phyloP scores from a whole-genome alignment of 2,113 vertebrate genomes.

The Cyanocitta stelleri region DNA sequence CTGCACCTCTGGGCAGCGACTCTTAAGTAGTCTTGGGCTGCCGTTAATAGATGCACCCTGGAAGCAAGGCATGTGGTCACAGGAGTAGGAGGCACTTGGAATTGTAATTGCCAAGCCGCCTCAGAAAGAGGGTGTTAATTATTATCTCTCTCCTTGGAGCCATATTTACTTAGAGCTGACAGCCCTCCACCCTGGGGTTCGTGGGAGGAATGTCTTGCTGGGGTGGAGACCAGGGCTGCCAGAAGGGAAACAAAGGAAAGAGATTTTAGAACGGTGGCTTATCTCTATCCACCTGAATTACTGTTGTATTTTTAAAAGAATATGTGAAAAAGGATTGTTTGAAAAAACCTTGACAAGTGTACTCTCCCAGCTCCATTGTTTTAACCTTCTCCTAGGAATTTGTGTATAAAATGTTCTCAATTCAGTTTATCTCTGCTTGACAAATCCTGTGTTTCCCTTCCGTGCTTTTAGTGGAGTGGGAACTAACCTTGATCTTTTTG shows the following conservation, averaged over 20 bases:
- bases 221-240: background rate
- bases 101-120: background rate
- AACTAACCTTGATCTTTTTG: slow-evolving; percentile 32
- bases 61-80: background rate
- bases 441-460: slow-evolving; percentile 13
- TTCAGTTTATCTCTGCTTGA: slow-evolving; percentile 15
- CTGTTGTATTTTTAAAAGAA: slow-evolving; percentile 11
- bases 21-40: background rate
- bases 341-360: background rate
- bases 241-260: background rate
- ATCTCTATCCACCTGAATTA: background rate
- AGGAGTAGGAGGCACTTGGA: background rate
- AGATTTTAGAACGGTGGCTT: background rate
- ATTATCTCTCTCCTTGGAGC: background rate
- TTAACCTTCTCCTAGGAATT: slow-evolving; percentile 6
- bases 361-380: background rate
- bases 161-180: background rate
- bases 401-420: slow-evolving; percentile 11
- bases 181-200: background rate
- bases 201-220: background rate
- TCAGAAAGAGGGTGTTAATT: background rate
- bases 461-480: background rate
- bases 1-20: background rate
- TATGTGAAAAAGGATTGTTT: slow-evolving; percentile 6
- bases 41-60: background rate